phyloP scores from a whole-genome alignment of 2,113 vertebrate species.

The Eretmochelys imbricata region DNA sequence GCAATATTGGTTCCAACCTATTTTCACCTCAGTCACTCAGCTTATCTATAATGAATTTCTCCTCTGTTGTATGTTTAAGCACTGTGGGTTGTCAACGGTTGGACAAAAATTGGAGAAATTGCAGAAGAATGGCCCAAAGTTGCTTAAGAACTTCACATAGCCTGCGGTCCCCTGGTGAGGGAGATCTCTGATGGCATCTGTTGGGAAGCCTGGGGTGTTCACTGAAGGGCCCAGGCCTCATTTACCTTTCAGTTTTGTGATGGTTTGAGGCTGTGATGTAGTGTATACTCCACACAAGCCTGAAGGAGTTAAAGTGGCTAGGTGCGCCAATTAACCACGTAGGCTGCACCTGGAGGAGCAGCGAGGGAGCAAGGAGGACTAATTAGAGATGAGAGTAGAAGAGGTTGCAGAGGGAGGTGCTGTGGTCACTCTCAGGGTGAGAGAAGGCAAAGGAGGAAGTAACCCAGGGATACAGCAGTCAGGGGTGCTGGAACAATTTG shows the following conservation, averaged over 20 bases:
- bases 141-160: neutral
- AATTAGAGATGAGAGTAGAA: neutral
- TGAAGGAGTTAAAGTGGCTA: no score
- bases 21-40: neutral
- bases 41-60: neutral
- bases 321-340: neutral
- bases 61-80: neutral
- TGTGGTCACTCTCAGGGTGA: no score
- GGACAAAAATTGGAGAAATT: neutral
- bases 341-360: neutral
- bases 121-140: neutral
- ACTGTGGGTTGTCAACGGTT: neutral
- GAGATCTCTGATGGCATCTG: neutral
- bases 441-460: neutral
- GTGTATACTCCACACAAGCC: no score
- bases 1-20: neutral
- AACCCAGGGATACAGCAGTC: neutral
- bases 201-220: neutral
- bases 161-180: neutral
- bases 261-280: no score
- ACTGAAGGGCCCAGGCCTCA: neutral
- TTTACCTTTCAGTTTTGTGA: no score
- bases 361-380: neutral
- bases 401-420: neutral
- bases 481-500: no score